A percentile compares a stretch with the other conserved stretches of the same genome.
Evolutionary conservation across 2,113 vertebrate species (phyloP).

Genomic region (Tachysurus fulvidraco): DNA sequence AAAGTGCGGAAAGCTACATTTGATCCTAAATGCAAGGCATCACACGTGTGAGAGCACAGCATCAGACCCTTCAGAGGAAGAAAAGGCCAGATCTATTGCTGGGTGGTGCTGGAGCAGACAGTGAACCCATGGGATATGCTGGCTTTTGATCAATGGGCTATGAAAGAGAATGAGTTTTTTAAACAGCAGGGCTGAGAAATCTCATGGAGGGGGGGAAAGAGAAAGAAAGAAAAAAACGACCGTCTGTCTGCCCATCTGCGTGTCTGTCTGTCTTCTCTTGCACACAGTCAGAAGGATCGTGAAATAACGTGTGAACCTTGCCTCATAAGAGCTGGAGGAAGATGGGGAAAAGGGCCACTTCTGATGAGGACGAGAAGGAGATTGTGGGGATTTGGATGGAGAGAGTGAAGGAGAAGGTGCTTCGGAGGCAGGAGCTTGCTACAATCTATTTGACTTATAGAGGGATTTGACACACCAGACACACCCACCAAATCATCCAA

Average conservation of each 20-base stretch:
- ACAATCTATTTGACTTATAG: background rate
- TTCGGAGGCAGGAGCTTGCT: background rate
- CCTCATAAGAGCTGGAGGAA: conserved; percentile 3
- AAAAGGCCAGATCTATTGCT: conserved; percentile 4
- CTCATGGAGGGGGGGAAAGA: background rate
- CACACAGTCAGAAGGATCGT: conserved; percentile 3
- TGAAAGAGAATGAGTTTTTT: conserved; percentile 60
- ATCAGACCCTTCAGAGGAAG: conserved; percentile 17
- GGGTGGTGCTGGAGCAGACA: background rate
- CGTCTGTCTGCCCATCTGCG: conserved; percentile 17
- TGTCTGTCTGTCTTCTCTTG: background rate
- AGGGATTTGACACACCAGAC: too few species aligned
- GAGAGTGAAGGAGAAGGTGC: background rate
- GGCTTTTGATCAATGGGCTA: conserved; percentile 59
- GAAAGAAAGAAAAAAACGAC: background rate
- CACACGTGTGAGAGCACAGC: conserved; percentile 11
- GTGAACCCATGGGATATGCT: conserved; percentile 28
- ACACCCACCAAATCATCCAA: too few species aligned
- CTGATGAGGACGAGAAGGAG: conserved; percentile 15
- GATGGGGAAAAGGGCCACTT: conserved; percentile 17
- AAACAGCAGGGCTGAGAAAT: conserved; percentile 45
- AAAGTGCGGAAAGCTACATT: conserved; percentile 1
- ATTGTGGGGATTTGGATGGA: conserved; percentile 9
- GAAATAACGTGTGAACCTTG: conserved; percentile 3
- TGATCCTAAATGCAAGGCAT: conserved; percentile 14